Evolutionary conservation across 1,140 invertebrate genomes (phyloP).

Genomic region (Drosophila suzukii): DNA sequence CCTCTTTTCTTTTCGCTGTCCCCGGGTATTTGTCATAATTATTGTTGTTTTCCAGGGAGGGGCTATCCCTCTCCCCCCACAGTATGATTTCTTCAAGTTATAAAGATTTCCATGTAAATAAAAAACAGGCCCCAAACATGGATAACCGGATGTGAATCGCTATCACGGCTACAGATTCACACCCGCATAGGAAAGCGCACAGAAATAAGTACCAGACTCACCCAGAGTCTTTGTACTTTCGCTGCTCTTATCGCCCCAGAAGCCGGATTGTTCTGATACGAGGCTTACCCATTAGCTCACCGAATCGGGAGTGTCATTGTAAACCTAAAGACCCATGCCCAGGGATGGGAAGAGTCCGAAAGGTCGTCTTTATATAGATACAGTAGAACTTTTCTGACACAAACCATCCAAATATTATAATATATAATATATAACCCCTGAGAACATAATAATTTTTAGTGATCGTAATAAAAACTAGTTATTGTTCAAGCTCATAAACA

Average conservation of each 20-base stretch:
- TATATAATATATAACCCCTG: not conserved
- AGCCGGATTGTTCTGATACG: constrained; percentile 2
- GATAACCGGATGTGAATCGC: not conserved
- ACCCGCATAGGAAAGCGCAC: constrained; percentile 21
- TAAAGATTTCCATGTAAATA: not conserved
- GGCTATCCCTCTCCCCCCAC: not conserved
- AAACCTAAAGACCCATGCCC: not conserved
- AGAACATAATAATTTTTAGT: too few species aligned
- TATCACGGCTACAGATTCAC: not conserved
- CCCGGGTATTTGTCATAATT: constrained; percentile 57
- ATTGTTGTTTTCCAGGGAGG: constrained; percentile 38
- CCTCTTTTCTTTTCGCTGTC: constrained; percentile 18
- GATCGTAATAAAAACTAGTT: too few species aligned
- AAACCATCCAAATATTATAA: too few species aligned
- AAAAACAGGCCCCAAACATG: not conserved
- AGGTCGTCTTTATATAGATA: not conserved
- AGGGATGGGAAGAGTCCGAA: not conserved
- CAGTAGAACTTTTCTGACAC: not conserved
- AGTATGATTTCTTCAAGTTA: constrained; percentile 8
- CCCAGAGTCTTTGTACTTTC: constrained; percentile 21
- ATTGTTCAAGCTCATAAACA: too few species aligned
- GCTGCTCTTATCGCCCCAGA: constrained; percentile 11
- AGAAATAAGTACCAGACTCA: constrained; percentile 11
- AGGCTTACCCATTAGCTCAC: not conserved
- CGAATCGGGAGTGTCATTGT: not conserved